Percentiles rank a stretch among this genome's conserved stretches.
Evolutionary conservation across 2,888 invertebrate genomes (phyloP).

Genomic region (Amiota communis): DNA sequence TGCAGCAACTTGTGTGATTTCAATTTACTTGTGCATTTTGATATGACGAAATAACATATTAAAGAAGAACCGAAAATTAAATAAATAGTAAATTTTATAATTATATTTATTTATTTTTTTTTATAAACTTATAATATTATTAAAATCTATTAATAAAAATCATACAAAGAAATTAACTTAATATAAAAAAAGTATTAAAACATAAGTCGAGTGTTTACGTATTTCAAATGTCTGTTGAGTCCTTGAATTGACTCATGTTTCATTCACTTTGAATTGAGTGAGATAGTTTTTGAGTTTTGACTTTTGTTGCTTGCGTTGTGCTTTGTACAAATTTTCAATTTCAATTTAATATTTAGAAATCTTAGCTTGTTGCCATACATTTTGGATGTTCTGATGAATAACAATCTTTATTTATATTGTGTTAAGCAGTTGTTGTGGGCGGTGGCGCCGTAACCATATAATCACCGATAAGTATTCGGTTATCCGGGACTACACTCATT

Average conservation of each 20-base stretch:
- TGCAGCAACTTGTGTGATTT: background rate
- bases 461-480: constrained; percentile 79
- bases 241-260: background rate
- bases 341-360: too few relatives aligned
- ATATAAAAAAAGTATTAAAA: background rate
- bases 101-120: constrained; percentile 9
- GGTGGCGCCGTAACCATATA: constrained; percentile 77
- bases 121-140: constrained; percentile 1
- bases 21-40: constrained; percentile 18
- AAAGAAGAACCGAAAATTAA: constrained; percentile 3
- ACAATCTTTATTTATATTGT: constrained; percentile 28
- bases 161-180: constrained; percentile 13
- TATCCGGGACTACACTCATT: constrained; percentile 79
- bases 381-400: too few relatives aligned
- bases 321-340: constrained; percentile 20
- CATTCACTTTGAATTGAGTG: background rate
- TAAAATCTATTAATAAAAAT: constrained; percentile 4
- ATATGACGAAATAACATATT: constrained; percentile 16
- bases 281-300: background rate
- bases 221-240: background rate
- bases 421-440: constrained; percentile 72
- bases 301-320: background rate
- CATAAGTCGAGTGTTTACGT: constrained; percentile 10
- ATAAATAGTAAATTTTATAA: background rate
- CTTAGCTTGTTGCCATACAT: too few relatives aligned